Evolutionary conservation across 2,888 invertebrate genomes (phyloP).

Genomic region (Aplocera efformata): DNA sequence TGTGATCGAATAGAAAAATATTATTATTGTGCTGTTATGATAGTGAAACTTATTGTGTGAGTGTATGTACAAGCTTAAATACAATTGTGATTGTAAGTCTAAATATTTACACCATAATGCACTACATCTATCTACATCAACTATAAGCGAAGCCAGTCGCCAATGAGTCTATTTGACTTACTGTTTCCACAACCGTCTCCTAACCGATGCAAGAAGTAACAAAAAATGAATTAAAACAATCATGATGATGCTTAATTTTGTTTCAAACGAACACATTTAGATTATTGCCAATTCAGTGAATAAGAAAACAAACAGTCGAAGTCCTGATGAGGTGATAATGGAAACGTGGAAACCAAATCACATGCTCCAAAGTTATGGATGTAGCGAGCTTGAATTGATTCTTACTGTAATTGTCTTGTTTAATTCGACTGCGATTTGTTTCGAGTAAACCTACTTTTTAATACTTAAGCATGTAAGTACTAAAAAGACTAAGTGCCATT

Average conservation of each 20-base stretch:
- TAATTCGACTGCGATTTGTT: conserved; percentile 1
- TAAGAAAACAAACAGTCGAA: conserved; percentile 31
- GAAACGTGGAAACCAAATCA: conserved; percentile 23
- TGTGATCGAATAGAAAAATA: conserved; percentile 16
- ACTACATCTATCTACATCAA: conserved; percentile 54
- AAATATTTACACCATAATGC: conserved; percentile 37
- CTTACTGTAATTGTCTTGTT: conserved; percentile 13
- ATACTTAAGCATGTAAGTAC: no score
- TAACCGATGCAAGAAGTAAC: conserved; percentile 79
- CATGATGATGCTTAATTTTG: conserved; percentile 59
- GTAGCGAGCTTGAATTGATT: conserved; percentile 25
- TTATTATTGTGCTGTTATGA: conserved; percentile 22
- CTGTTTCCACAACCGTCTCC: conserved; percentile 81
- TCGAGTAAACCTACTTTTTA: neutral
- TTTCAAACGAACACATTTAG: conserved; percentile 36
- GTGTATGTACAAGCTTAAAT: conserved; percentile 19
- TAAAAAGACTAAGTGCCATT: no score
- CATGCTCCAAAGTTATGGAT: conserved; percentile 27
- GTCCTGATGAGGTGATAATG: conserved; percentile 17
- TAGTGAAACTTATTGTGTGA: conserved; percentile 20
- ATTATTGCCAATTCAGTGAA: conserved; percentile 49
- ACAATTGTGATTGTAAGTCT: conserved; percentile 19
- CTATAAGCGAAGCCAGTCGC: conserved; percentile 72
- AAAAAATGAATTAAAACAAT: conserved; percentile 72
- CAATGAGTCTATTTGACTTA: conserved; percentile 73